Conservation (phyloP, 2,888 invertebrate species). For the Dasysyrphus albostriatus region DNA sequence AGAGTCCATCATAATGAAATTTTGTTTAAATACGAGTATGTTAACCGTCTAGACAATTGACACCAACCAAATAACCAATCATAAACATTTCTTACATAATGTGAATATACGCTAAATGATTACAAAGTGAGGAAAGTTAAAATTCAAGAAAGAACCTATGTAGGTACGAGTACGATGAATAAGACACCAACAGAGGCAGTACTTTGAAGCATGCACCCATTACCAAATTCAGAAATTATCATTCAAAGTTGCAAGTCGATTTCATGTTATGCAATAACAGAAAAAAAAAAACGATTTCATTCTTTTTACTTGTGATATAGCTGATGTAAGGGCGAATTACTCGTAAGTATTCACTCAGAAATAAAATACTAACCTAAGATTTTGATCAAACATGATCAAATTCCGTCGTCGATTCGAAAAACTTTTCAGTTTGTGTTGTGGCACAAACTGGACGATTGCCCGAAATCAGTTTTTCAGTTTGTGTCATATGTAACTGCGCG, state of each 20-base stretch:
- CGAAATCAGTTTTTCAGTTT: too few species aligned
- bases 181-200: neutral
- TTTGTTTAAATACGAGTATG: constrained; percentile 11
- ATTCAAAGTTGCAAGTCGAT: constrained; percentile 53
- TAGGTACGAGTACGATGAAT: neutral
- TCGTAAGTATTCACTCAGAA: neutral
- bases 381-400: too few species aligned
- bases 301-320: constrained; percentile 2
- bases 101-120: constrained; percentile 37
- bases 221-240: constrained; percentile 52
- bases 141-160: constrained; percentile 43
- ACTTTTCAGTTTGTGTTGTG: too few species aligned
- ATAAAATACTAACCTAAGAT: too few species aligned
- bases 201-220: constrained; percentile 53
- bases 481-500: too few species aligned
- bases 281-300: neutral
- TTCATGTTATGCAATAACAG: constrained; percentile 57
- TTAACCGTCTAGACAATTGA: constrained; percentile 66
- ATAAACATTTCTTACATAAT: constrained; percentile 65
- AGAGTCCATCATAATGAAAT: neutral
- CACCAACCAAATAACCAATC: constrained; percentile 48
- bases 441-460: too few species aligned
- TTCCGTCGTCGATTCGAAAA: too few species aligned
- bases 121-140: constrained; percentile 37
- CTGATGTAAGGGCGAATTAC: neutral